phyloP scores from a whole-genome alignment of 2,888 invertebrate genomes.

The Amaurobius ferox region DNA sequence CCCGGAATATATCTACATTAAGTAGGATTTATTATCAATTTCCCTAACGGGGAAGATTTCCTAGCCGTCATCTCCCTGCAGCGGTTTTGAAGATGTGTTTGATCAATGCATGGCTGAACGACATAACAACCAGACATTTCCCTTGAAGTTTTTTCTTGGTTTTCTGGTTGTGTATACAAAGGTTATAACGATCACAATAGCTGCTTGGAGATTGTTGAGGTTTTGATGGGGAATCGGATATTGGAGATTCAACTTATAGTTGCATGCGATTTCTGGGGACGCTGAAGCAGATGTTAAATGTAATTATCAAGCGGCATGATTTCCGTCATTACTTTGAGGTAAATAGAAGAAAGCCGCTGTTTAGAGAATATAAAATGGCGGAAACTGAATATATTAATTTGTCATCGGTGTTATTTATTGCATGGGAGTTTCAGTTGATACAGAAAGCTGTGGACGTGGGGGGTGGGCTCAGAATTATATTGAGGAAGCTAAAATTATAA shows the following conservation, averaged over 20 bases:
- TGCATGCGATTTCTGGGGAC: not conserved
- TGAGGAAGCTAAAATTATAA: no score
- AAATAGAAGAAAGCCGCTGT: not conserved
- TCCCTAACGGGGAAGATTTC: not conserved
- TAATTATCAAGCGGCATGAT: not conserved
- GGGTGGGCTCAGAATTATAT: no score
- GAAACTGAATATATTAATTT: no score
- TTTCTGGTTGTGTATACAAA: not conserved
- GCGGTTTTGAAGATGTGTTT: constrained; percentile 2
- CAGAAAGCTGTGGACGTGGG: no score
- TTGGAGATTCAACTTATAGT: not conserved
- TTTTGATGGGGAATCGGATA: not conserved
- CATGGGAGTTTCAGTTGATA: no score
- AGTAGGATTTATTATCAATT: constrained; percentile 3
- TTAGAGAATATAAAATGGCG: no score
- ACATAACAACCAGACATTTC: not conserved
- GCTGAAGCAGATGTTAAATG: not conserved
- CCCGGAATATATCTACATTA: not conserved
- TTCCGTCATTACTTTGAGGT: constrained; percentile 1
- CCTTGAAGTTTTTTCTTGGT: not conserved
- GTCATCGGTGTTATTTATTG: no score
- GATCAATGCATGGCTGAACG: constrained; percentile 1
- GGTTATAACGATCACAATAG: not conserved
- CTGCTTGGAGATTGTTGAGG: not conserved
- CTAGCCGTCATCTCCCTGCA: not conserved